Percentiles rank a stretch among this genome's conserved stretches.
Evolutionary conservation across 2,797 vertebrate species (phyloP).

Genomic region (Chelidonichthys spinosus): DNA sequence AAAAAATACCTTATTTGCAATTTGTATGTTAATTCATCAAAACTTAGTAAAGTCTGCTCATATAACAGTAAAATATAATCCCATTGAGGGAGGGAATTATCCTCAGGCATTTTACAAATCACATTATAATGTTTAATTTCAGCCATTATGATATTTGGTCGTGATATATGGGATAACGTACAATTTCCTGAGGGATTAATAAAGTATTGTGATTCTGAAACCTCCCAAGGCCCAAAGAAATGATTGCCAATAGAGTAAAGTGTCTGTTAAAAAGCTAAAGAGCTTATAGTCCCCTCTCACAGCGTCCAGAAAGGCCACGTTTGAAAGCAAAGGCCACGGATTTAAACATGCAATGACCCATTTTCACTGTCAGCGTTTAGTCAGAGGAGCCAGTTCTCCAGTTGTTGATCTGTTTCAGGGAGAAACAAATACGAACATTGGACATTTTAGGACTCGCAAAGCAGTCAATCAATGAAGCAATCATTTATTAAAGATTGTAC

Average conservation of each 20-base stretch:
- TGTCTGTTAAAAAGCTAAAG: constrained; percentile 52
- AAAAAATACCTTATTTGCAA: too few relatives aligned
- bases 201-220: neutral
- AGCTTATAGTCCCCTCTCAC: constrained; percentile 46
- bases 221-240: constrained; percentile 19
- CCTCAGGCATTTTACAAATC: constrained; percentile 23
- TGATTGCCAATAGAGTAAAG: constrained; percentile 27
- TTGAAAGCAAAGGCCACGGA: constrained; percentile 50
- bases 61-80: constrained; percentile 11
- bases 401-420: neutral
- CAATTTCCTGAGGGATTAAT: too few relatives aligned
- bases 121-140: constrained; percentile 20
- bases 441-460: too few relatives aligned
- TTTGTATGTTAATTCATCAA: neutral
- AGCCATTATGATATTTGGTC: constrained; percentile 33
- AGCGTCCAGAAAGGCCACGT: constrained; percentile 20
- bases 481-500: too few relatives aligned
- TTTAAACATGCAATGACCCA: constrained; percentile 60
- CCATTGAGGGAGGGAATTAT: constrained; percentile 3
- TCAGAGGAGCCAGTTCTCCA: neutral
- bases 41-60: neutral
- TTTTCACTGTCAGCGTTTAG: constrained; percentile 46
- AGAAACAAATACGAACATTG: neutral
- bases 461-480: too few relatives aligned
- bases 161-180: constrained; percentile 12